These are phyloP conservation scores for Ormyrus nitidulus DNA, from an alignment of 2,888 invertebrate species.

Conservation along the genomic window DNA sequence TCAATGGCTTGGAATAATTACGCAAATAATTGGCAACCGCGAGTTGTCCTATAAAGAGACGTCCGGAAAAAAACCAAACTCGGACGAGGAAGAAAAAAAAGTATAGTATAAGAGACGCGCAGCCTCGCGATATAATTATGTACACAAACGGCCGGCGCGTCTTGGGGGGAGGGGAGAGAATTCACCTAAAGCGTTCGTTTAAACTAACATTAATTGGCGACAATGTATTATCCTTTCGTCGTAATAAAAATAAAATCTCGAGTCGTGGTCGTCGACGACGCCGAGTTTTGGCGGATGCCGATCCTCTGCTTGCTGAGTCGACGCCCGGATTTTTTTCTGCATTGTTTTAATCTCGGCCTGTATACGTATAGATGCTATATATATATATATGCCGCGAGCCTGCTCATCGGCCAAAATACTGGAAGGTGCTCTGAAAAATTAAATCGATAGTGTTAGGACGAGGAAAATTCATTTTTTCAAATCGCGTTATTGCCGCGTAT, in stretches of 20 bases:
- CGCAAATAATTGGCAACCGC: conserved; percentile 32
- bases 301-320: background rate
- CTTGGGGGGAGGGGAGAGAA: background rate
- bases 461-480: too few relatives aligned
- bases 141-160: conserved; percentile 9
- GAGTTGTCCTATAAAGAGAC: conserved; percentile 30
- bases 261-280: background rate
- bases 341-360: conserved; percentile 58
- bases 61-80: background rate
- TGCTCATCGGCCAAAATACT: conserved; percentile 74
- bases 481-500: too few relatives aligned
- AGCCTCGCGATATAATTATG: conserved; percentile 34
- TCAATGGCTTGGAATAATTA: conserved; percentile 38
- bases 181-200: background rate
- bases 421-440: conserved; percentile 68
- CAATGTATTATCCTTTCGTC: background rate
- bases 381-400: conserved; percentile 63
- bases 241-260: conserved; percentile 11
- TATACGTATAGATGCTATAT: conserved; percentile 22
- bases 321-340: background rate
- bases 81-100: background rate
- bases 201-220: too few relatives aligned
- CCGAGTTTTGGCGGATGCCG: background rate
- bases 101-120: background rate
- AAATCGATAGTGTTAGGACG: background rate